Percentiles rank a stretch among this genome's conserved stretches.
Conservation (phyloP, 2,888 invertebrate genomes). For the Orthonevra nobilis region DNA sequence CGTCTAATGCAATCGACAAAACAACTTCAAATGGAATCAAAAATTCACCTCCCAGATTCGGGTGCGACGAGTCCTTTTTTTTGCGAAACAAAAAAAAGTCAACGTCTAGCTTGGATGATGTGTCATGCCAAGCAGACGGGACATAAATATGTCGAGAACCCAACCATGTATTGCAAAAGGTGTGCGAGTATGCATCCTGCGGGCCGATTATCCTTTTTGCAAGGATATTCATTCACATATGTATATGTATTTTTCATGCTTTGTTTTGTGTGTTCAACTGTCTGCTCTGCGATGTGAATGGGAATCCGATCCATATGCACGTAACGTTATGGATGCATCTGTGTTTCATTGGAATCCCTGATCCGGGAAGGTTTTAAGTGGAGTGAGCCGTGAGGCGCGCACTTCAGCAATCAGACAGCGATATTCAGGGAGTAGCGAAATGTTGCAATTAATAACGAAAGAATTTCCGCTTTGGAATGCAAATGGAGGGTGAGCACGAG, state of each 20-base stretch:
- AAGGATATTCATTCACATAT: constrained; percentile 23
- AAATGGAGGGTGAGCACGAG: neutral
- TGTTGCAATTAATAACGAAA: constrained; percentile 41
- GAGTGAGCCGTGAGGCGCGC: neutral
- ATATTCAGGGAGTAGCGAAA: neutral
- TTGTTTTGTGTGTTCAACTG: constrained; percentile 5
- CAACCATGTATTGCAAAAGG: too few species aligned
- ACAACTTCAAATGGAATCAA: constrained; percentile 13
- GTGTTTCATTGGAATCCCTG: constrained; percentile 5
- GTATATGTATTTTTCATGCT: neutral
- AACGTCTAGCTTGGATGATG: neutral
- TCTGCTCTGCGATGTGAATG: too few species aligned
- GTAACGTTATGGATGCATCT: neutral
- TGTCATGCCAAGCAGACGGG: neutral
- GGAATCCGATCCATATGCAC: too few species aligned
- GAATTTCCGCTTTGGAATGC: constrained; percentile 20
- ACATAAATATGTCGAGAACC: too few species aligned
- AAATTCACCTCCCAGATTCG: neutral
- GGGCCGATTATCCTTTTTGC: too few species aligned
- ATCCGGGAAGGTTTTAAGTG: constrained; percentile 16
- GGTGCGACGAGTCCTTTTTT: neutral
- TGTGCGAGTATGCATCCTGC: too few species aligned
- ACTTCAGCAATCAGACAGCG: constrained; percentile 14
- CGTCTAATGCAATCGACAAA: constrained; percentile 21
- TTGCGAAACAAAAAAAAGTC: too few species aligned